Evolutionary conservation across 1,140 invertebrate species (phyloP), one percentile per base, ranked within the genome.

Genomic region (Oedothorax gibbosus): DNA sequence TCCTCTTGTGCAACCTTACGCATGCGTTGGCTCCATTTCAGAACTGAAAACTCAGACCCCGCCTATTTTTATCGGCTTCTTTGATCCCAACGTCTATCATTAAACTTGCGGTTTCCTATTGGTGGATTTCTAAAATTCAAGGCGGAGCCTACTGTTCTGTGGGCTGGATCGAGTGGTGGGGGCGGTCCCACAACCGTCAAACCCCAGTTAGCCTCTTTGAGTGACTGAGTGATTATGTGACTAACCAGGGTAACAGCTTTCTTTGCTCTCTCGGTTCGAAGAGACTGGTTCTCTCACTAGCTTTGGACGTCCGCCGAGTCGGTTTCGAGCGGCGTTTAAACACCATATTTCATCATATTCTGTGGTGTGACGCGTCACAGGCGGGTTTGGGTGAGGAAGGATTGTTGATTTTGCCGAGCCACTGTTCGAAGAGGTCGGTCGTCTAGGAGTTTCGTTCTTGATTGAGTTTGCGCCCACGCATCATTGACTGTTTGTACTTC

Each of bases 171-270:
- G 18, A 71, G 57, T 35, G 51, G 7, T 14, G 14, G 7, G 53
- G 81, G 72, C 57, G 62, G 49, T 50, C n/a, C 49, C 62, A 12
- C 21, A 68, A 84, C 71, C 81, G 81, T 84, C 81, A 84, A 84
- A 75, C 62, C 72, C 81, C 71, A 64, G 81, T 84, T 84, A 71
- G 81, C 72, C 81, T 84, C 81, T 84, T 84, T 84, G 81, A 84
- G 71, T 84, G 81, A 84, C 81, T 84, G 81, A 84, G 81, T 84
- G 81, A 84, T 84, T 84, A 84, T 84, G 81, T 84, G 81, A 75
- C 81, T 84, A 84, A 84, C 71, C 81, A 84, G 81, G 81, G 50
- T 84, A 84, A 84, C 81, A 84, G 69, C 81, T 84, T 84, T 84
- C 81, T 84, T 83, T 84, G 71, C 72, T 72, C 35, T 35, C 81